Percentiles rank a stretch among this genome's conserved stretches.
Conservation (phyloP, 1,140 invertebrate genomes). For the Oncopodura yosiiana region DNA sequence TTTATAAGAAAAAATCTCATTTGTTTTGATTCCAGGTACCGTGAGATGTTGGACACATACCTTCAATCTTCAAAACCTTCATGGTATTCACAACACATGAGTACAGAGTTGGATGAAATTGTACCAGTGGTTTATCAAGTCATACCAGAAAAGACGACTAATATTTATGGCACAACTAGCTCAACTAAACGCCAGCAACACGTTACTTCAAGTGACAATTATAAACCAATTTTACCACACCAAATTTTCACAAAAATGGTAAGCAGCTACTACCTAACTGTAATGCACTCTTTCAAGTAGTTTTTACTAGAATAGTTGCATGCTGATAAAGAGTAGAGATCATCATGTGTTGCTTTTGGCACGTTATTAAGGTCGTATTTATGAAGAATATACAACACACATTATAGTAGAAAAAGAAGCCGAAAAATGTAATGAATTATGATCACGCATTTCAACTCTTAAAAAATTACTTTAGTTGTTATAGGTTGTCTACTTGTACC, state of each 20-base stretch:
- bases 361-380: no score
- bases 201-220: slow-evolving; percentile 21
- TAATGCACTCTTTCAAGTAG: no score
- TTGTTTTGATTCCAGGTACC: slow-evolving; percentile 26
- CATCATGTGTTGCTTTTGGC: no score
- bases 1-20: no score
- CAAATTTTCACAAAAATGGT: slow-evolving; percentile 34
- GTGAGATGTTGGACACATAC: slow-evolving; percentile 33
- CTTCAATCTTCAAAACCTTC: slow-evolving; percentile 25
- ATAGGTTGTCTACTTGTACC: no score
- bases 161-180: slow-evolving; percentile 31
- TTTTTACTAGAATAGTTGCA: no score
- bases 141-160: slow-evolving; percentile 12
- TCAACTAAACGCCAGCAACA: slow-evolving; percentile 21
- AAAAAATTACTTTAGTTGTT: no score
- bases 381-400: no score
- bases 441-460: no score
- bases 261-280: slow-evolving; percentile 13
- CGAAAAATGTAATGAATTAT: no score
- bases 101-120: slow-evolving; percentile 31
- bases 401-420: no score
- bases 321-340: no score
- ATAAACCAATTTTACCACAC: slow-evolving; percentile 30
- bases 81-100: slow-evolving; percentile 31
- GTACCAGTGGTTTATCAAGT: slow-evolving; percentile 34